A percentile compares a stretch with the other conserved stretches of the same genome.
Conservation (phyloP, 1,140 invertebrate species). For the Megathymus violae region DNA sequence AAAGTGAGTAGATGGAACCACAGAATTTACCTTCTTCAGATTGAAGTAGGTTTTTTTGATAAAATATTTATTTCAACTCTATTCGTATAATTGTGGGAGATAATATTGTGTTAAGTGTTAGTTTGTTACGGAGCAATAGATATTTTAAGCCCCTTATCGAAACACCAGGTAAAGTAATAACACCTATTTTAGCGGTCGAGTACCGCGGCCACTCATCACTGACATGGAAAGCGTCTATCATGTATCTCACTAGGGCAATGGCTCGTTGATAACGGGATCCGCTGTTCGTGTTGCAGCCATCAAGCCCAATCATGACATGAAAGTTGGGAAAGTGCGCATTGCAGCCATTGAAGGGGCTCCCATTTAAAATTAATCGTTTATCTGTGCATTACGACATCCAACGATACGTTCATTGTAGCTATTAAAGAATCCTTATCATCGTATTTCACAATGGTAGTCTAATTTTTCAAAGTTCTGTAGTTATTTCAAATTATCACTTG, state of each 20-base stretch:
- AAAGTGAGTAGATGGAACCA: too few species aligned
- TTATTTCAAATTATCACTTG: too few species aligned
- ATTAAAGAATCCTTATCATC: not conserved
- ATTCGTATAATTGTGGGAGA: too few species aligned
- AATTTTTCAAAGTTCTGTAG: too few species aligned
- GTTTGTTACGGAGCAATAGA: too few species aligned
- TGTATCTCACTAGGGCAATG: constrained; percentile 62
- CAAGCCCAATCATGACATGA: constrained; percentile 58
- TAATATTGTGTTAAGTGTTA: too few species aligned
- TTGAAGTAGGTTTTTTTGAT: too few species aligned
- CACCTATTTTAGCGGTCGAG: constrained; percentile 5
- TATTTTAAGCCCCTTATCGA: not conserved
- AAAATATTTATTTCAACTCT: too few species aligned
- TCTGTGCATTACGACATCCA: not conserved
- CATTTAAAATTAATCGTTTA: constrained; percentile 5
- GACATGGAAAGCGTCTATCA: constrained; percentile 58
- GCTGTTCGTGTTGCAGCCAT: constrained; percentile 43
- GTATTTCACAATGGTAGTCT: not conserved
- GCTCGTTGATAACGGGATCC: constrained; percentile 60
- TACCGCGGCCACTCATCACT: constrained; percentile 40
- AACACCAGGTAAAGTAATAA: not conserved
- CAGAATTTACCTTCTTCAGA: too few species aligned
- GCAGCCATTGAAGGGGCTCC: constrained; percentile 37
- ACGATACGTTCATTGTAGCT: not conserved
- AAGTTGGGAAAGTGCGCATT: constrained; percentile 74